Evolutionary conservation across 2,113 vertebrate genomes (phyloP), one percentile per base, ranked within the genome.

Genomic region (Mustela nigripes): DNA sequence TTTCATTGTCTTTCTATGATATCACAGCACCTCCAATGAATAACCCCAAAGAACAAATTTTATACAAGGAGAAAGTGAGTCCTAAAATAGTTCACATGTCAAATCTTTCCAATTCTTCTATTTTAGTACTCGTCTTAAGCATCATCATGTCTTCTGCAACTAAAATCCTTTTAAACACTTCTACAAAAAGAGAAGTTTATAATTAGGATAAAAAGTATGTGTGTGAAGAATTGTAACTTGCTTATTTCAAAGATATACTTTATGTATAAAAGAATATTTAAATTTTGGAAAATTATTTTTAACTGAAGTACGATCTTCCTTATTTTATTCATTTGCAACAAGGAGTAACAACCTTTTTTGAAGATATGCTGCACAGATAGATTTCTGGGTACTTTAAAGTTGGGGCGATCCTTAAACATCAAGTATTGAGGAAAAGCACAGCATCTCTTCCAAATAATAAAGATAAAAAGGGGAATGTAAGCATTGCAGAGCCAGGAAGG

Each of bases 251-350:
- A 92, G 31, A 24, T 76, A 15, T 16, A 76, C 58, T 71, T 65
- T 69, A 39, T 83, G 11, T 16, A 21, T 93, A 82, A 65, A 73
- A 50, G n/a, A 24, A 62, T 22, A 10, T 63, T 65, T n/a, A 73
- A 36, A 85, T 50, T 6, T 50, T 79, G 67, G 19, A n/a, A 94
- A 82, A 80, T 89, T 31, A 24, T 81, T 95, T 94, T 76, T 65
- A 42, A 67, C 14, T 45, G 3, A 83, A 79, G 10, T 22, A 28
- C 4, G 69, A 2, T 15, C 1, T 28, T 69, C 24, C 7, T 56
- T 60, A 56, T 58, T 92, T 7, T 22, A 82, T 42, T 73, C 24
- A 45, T 89, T 42, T n/a, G 18, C 6, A 60, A 81, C 2, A 60
- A 73, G 71, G 1, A 2, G n/a, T 21, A 67, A 11, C 18, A 89